Conservation (phyloP, 2,888 invertebrate species). For the Ichneumoninae sp. region DNA sequence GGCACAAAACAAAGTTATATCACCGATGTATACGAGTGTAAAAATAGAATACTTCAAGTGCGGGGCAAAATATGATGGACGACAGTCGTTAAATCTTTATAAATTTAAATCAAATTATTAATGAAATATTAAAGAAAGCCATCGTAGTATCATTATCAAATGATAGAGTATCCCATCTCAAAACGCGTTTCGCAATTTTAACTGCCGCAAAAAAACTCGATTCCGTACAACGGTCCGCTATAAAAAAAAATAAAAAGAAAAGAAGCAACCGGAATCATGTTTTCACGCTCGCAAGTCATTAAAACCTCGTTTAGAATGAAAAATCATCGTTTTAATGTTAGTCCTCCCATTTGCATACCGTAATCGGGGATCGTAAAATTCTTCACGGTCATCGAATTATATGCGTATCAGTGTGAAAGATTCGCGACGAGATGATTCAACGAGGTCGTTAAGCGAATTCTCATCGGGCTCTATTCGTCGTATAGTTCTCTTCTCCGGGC, state of each 20-base stretch:
- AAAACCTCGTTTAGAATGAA: constrained; percentile 20
- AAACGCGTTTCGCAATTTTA: no score
- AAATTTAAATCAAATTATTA: neutral
- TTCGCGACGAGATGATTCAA: constrained; percentile 2
- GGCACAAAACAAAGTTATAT: neutral
- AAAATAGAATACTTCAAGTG: no score
- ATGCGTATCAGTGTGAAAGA: neutral
- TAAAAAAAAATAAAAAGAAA: neutral
- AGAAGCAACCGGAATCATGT: neutral
- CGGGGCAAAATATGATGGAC: neutral
- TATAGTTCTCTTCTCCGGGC: neutral
- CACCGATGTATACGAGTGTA: neutral
- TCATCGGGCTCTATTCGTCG: neutral
- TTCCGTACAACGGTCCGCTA: neutral
- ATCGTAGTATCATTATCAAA: neutral
- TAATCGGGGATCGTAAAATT: constrained; percentile 17
- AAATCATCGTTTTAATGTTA: constrained; percentile 3
- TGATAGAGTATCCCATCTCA: no score
- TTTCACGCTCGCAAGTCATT: neutral
- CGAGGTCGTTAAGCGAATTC: neutral
- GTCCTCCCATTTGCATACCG: neutral
- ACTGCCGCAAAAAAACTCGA: constrained; percentile 31
- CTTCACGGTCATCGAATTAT: constrained; percentile 33
- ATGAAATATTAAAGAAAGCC: neutral
- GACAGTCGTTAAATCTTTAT: neutral